Percentiles rank a stretch among this genome's conserved stretches.
Evolutionary conservation across 2,888 invertebrate species (phyloP).

Genomic region (Hymenopus coronatus): DNA sequence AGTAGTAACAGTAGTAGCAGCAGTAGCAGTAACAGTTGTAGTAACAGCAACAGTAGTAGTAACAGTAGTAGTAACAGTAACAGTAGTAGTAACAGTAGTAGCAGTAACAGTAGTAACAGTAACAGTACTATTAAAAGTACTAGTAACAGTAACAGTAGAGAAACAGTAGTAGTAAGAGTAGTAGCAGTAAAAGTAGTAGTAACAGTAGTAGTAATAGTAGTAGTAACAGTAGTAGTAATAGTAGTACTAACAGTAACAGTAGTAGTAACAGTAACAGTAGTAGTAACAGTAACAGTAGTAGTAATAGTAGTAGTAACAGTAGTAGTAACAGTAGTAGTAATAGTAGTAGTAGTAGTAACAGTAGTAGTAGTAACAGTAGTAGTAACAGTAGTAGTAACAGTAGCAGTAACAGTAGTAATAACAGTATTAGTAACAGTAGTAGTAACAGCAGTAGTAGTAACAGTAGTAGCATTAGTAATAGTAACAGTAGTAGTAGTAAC

Average conservation of each 20-base stretch:
- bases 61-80: too few relatives aligned
- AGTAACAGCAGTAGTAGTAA: too few relatives aligned
- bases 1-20: too few relatives aligned
- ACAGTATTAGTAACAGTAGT: too few relatives aligned
- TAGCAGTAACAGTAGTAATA: too few relatives aligned
- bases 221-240: neutral
- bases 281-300: slow-evolving; percentile 4
- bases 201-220: neutral
- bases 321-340: slow-evolving; percentile 2
- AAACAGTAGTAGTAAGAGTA: neutral
- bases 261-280: slow-evolving; percentile 4
- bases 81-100: neutral
- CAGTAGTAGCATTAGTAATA: too few relatives aligned
- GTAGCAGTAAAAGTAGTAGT: neutral
- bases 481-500: too few relatives aligned
- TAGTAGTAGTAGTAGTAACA: slow-evolving; percentile 1
- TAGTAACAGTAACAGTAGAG: too few relatives aligned
- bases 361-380: neutral
- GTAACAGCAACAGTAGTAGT: too few relatives aligned
- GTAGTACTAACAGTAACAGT: neutral
- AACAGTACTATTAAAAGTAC: neutral
- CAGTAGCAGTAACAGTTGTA: too few relatives aligned
- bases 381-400: neutral
- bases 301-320: neutral
- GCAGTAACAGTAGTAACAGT: slow-evolving; percentile 2